These are phyloP conservation scores for Teleogryllus oceanicus DNA, from an alignment of 2,888 invertebrate species.

Conservation along the genomic window DNA sequence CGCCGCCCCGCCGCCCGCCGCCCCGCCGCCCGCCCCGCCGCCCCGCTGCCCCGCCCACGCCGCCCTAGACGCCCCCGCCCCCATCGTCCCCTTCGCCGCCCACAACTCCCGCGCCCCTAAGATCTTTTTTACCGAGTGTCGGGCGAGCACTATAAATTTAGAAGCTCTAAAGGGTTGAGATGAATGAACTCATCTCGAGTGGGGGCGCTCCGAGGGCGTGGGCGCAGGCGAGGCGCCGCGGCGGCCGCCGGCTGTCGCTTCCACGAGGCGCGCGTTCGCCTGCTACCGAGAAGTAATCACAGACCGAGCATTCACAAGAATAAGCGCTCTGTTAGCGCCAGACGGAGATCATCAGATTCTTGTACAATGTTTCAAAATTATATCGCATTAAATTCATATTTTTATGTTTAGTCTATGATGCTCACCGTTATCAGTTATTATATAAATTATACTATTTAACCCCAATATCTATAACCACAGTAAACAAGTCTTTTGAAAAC, in stretches of 20 bases:
- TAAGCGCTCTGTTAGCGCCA: too few relatives aligned
- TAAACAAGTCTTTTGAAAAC: too few relatives aligned
- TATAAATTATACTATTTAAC: too few relatives aligned
- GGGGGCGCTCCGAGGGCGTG: background rate
- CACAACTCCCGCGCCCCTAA: background rate
- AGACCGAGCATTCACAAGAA: too few relatives aligned
- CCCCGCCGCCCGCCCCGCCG: background rate
- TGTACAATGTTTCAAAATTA: too few relatives aligned
- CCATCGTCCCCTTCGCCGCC: background rate
- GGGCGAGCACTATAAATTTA: background rate
- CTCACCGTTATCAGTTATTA: too few relatives aligned
- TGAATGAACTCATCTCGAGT: slow-evolving; percentile 8
- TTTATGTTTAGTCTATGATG: too few relatives aligned
- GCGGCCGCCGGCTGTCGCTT: background rate
- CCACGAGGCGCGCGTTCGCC: background rate
- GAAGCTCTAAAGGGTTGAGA: slow-evolving; percentile 1
- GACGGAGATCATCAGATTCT: too few relatives aligned
- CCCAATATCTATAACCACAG: too few relatives aligned
- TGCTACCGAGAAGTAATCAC: too few relatives aligned
- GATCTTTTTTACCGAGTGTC: background rate
- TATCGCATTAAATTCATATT: too few relatives aligned
- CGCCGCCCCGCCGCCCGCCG: background rate
- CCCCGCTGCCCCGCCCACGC: background rate
- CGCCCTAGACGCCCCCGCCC: background rate
- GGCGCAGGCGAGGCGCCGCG: background rate